Percentiles rank a stretch among this genome's conserved stretches.
Conservation (phyloP, 2,797 vertebrate genomes). For the Sebastes taczanowskii region DNA sequence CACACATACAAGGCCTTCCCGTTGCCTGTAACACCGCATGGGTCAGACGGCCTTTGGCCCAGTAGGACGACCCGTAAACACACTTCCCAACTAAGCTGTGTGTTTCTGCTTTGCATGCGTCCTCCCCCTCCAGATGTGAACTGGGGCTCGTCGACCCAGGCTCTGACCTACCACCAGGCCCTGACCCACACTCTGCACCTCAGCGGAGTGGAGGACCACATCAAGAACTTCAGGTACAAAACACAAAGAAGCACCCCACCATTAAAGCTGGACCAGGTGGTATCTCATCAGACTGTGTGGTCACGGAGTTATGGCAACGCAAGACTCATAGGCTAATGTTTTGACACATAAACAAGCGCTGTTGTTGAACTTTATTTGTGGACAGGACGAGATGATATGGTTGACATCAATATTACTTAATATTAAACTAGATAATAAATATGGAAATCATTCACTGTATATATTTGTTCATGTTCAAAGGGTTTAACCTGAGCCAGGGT, state of each 20-base stretch:
- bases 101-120: constrained; percentile 58
- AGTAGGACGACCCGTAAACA: constrained; percentile 52
- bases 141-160: constrained; percentile 99
- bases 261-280: background rate
- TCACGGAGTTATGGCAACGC: background rate
- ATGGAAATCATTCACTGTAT: no score
- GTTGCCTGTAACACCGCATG: constrained; percentile 49
- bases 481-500: no score
- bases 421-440: no score
- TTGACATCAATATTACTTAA: no score
- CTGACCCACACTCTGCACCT: constrained; percentile 95
- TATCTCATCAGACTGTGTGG: background rate
- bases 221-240: constrained; percentile 96
- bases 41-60: constrained; percentile 38
- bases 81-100: constrained; percentile 34
- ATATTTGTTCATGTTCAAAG: no score
- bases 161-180: constrained; percentile 95
- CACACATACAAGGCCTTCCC: constrained; percentile 57
- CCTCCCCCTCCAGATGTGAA: constrained; percentile 91
- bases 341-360: no score
- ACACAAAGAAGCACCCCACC: background rate
- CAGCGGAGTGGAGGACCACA: constrained; percentile 94
- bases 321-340: background rate
- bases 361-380: no score
- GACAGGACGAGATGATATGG: no score